Evolutionary conservation across 1,140 invertebrate species (phyloP).

Genomic region (Leptonema lineaticorne): DNA sequence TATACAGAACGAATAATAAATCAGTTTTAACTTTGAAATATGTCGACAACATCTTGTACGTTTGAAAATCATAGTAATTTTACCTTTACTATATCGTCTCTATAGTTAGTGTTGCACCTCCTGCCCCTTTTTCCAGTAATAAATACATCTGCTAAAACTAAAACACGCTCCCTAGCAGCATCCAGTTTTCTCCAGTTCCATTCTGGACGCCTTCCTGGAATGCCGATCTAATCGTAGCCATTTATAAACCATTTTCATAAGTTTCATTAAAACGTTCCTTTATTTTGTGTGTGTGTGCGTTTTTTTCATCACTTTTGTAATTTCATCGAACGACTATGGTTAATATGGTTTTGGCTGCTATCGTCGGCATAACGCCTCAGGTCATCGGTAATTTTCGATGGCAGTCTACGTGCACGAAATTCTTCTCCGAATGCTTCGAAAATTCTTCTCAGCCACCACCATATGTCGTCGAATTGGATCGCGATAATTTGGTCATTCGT

Average conservation of each 20-base stretch:
- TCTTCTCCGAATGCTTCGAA: slow-evolving; percentile 35
- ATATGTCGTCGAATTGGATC: not conserved
- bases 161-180: not conserved
- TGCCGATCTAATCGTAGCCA: too few species aligned
- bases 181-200: not conserved
- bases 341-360: slow-evolving; percentile 39
- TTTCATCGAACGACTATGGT: slow-evolving; percentile 28
- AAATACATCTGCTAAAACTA: not conserved
- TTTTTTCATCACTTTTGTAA: not conserved
- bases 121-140: not conserved
- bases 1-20: too few species aligned
- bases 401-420: slow-evolving; percentile 13
- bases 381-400: slow-evolving; percentile 33
- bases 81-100: slow-evolving; percentile 5
- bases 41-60: not conserved
- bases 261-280: not conserved
- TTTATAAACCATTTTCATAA: too few species aligned
- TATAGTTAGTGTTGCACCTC: not conserved
- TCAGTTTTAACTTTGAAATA: too few species aligned
- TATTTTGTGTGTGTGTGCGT: not conserved
- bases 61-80: not conserved
- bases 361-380: slow-evolving; percentile 39
- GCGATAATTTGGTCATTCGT: not conserved
- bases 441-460: not conserved
- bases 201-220: slow-evolving; percentile 10